phyloP scores from a whole-genome alignment of 2,888 invertebrate species.

The Apocheima hispidaria region DNA sequence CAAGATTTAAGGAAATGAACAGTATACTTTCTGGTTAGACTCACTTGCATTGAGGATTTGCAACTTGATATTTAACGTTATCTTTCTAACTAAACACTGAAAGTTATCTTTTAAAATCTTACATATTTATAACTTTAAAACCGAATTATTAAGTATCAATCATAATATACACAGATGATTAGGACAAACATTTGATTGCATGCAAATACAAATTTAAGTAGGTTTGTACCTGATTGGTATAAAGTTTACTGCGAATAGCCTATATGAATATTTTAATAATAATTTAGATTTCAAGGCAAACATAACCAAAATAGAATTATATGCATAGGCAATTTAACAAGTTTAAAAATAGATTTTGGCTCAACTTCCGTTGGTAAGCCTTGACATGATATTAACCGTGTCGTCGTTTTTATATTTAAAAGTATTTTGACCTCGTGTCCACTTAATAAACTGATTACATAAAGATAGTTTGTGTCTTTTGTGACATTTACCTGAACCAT shows the following conservation, averaged over 20 bases:
- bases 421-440: conserved; percentile 9
- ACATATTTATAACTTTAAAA: neutral
- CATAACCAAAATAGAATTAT: conserved; percentile 32
- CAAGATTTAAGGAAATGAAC: neutral
- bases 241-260: conserved; percentile 26
- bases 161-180: neutral
- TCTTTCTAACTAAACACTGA: neutral
- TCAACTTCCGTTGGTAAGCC: conserved; percentile 14
- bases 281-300: conserved; percentile 35
- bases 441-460: neutral
- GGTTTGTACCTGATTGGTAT: neutral
- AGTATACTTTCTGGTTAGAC: neutral
- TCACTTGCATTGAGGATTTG: neutral
- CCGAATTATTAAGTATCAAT: neutral
- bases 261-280: conserved; percentile 30
- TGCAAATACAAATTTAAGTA: conserved; percentile 1
- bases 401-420: conserved; percentile 3
- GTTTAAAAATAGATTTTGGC: conserved; percentile 23
- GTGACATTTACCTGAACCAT: too few relatives aligned
- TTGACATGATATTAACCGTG: conserved; percentile 3
- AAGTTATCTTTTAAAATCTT: neutral
- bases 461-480: too few relatives aligned
- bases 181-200: neutral
- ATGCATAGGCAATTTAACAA: conserved; percentile 14
- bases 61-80: conserved; percentile 6